Conservation (phyloP, 64 coral and sea anemone genomes). For the Actinia tenebrosa region DNA sequence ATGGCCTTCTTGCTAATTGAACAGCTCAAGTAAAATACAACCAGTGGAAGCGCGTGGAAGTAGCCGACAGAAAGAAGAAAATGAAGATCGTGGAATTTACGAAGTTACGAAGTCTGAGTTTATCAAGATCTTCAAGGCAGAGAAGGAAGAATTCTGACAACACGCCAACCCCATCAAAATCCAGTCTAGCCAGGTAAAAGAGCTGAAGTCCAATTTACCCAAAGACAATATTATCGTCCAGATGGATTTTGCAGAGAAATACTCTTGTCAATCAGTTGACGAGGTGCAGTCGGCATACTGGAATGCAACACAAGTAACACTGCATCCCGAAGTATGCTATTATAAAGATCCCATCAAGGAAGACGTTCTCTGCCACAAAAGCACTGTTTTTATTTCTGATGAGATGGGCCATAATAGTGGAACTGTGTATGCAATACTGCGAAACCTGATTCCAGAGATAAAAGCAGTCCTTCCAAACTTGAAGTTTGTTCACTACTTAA, state of each 20-base stretch:
- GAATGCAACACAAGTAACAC: conserved; percentile 45
- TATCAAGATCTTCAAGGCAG: not conserved
- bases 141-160: not conserved
- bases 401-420: conserved; percentile 33
- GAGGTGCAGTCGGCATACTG: conserved; percentile 55
- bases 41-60: conserved; percentile 35
- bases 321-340: conserved; percentile 32
- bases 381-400: conserved; percentile 46
- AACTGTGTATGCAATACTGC: conserved; percentile 27
- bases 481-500: conserved; percentile 35
- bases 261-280: conserved; percentile 49
- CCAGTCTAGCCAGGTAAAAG: conserved; percentile 1
- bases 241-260: conserved; percentile 59
- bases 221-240: conserved; percentile 17
- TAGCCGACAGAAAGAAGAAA: conserved; percentile 36
- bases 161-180: not conserved
- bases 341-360: not conserved
- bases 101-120: not conserved
- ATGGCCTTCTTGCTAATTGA: not conserved
- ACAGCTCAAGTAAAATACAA: conserved; percentile 16
- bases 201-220: conserved; percentile 6
- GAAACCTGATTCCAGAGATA: conserved; percentile 11
- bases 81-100: conserved; percentile 5
- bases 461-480: conserved; percentile 11
- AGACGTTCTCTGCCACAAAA: conserved; percentile 21